Base-by-base conservation (phyloP, 2,888 invertebrate genomes). In the Seira sanloemensis region DNA sequence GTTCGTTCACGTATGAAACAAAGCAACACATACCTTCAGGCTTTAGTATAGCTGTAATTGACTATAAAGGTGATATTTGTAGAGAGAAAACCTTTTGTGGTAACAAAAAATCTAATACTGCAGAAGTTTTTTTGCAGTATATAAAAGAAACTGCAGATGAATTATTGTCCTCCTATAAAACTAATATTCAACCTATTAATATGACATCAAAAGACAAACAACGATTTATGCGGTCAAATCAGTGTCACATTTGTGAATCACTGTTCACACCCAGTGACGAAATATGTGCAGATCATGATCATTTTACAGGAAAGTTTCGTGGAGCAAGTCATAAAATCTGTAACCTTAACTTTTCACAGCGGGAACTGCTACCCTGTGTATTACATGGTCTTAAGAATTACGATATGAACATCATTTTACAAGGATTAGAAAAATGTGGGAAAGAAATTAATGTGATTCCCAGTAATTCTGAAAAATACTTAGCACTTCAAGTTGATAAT, bases 331-430 rank as follows among this genome's bases (percentile, higher is more conserved):
- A 74, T 19, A 23, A 5, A 24, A 7, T 16, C 0, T 83, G 83
- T 19, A 83, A 78, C 25, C 9, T 21, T 4, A 12, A 65, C 0
- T 69, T 62, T 12, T 0, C 1, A 1, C 83, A 83, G 16, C 9
- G 54, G 18, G 0, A 54, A 5, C 9, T 16, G 2, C 23, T 83
- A 12, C 67, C 78, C 5, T n/a, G 54, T 0, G 5, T 75, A 1
- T 18, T 77, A 0, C 78, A 78, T 21, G 73, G 76, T 18, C 75
- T 77, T 46, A 62, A n/a, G 16, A 23, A 16, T 12, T 84, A 84
- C 65, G 84, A 84, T 23, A 5, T n/a, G 0, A 21, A 75, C 26
- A 62, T 84, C 16, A 21, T 85, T 16, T 0, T 85, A 0, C 50
- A 72, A 23, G 79, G 74, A 0, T 66, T 85, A 21, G 9, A 23